These are phyloP conservation scores for Caenorhabditis sp. DNA, from an alignment of 2,888 invertebrate species.

Conservation along the genomic window DNA sequence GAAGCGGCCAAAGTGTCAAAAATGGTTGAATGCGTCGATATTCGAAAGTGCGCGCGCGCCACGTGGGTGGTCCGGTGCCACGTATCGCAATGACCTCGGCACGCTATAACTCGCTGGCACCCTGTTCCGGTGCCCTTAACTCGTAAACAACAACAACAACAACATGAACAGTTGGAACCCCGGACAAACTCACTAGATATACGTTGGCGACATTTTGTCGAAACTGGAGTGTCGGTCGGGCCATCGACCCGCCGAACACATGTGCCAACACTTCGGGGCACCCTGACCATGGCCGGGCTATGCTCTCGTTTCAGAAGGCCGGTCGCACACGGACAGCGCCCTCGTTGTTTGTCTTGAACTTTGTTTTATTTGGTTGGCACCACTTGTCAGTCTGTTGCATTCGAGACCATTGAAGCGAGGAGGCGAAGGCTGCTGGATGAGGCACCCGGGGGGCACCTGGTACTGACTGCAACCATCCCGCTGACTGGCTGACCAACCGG, in stretches of 20 bases:
- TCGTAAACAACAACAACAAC: neutral
- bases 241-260: conserved; percentile 9
- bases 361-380: conserved; percentile 2
- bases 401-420: conserved; percentile 52
- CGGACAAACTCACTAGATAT: conserved; percentile 46
- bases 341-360: neutral
- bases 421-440: conserved; percentile 16
- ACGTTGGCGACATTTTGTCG: conserved; percentile 43
- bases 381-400: conserved; percentile 35
- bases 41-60: conserved; percentile 15
- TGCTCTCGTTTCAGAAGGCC: conserved; percentile 23
- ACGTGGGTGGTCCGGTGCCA: conserved; percentile 18
- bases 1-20: neutral
- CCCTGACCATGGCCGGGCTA: conserved; percentile 18
- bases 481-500: conserved; percentile 35
- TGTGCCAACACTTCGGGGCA: conserved; percentile 34
- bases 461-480: conserved; percentile 37
- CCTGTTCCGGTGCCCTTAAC: conserved; percentile 19
- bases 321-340: conserved; percentile 8
- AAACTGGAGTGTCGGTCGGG: conserved; percentile 38
- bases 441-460: conserved; percentile 37
- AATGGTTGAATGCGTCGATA: too few relatives aligned
- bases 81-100: conserved; percentile 7
- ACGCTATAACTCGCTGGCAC: neutral
- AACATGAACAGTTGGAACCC: neutral